Conservation (phyloP, 1,140 invertebrate genomes). For the Formica selysi region DNA sequence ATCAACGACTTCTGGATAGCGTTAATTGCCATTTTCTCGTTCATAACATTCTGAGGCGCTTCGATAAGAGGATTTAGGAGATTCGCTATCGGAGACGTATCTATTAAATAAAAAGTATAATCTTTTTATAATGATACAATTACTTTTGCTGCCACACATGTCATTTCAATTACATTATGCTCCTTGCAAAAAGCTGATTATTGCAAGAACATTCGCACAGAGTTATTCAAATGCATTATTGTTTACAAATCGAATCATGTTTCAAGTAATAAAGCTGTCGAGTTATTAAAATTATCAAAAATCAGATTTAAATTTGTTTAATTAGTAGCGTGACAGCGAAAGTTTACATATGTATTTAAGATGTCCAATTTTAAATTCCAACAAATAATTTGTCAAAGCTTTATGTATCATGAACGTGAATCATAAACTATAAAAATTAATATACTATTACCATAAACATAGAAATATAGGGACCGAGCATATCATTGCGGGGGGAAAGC, state of each 20-base stretch:
- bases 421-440: slow-evolving; percentile 5
- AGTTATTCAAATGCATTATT: not conserved
- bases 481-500: too few species aligned
- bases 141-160: slow-evolving; percentile 20
- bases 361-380: not conserved
- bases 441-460: not conserved
- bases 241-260: slow-evolving; percentile 1
- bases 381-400: not conserved
- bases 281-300: not conserved
- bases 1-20: slow-evolving; percentile 96
- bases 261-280: slow-evolving; percentile 5
- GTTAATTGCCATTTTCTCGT: slow-evolving; percentile 94
- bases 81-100: slow-evolving; percentile 84
- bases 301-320: not conserved
- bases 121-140: slow-evolving; percentile 54
- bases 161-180: not conserved
- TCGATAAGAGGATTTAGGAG: slow-evolving; percentile 85
- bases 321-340: slow-evolving; percentile 1
- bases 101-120: slow-evolving; percentile 67
- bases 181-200: not conserved
- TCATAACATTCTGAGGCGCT: slow-evolving; percentile 86
- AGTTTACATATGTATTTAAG: not conserved
- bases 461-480: not conserved
- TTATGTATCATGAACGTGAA: too few species aligned
- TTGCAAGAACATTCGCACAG: slow-evolving; percentile 1